These are phyloP conservation scores for Hydrocynus forskahlii DNA, from an alignment of 2,797 vertebrate genomes.

Conservation along the genomic window DNA sequence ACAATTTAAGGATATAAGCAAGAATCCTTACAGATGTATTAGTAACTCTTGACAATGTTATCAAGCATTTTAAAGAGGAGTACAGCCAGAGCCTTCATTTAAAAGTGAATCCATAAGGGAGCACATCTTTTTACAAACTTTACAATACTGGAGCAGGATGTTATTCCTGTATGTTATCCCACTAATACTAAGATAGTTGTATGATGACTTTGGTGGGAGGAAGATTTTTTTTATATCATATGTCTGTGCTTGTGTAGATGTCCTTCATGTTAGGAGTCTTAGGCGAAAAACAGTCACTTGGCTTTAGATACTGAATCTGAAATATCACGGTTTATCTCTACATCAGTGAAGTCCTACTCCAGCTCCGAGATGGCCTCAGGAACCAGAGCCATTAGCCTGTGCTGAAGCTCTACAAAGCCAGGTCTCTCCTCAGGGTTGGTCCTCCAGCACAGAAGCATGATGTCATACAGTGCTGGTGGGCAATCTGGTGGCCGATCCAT, in stretches of 20 bases:
- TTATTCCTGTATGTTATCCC: background rate
- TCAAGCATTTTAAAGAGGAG: background rate
- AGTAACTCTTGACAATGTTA: background rate
- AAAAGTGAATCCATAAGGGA: background rate
- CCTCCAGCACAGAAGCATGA: slow-evolving; percentile 66
- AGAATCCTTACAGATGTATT: background rate
- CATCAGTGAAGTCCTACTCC: slow-evolving; percentile 19
- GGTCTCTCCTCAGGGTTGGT: slow-evolving; percentile 53
- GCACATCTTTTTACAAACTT: background rate
- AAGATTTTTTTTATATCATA: background rate
- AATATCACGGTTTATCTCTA: background rate
- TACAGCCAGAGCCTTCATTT: background rate
- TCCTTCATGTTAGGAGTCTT: background rate
- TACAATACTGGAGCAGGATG: background rate
- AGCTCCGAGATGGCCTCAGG: slow-evolving; percentile 43
- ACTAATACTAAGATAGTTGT: background rate
- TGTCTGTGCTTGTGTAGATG: background rate
- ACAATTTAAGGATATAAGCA: background rate
- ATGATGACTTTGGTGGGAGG: background rate
- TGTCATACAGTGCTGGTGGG: slow-evolving; percentile 52
- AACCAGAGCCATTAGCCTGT: slow-evolving; percentile 49
- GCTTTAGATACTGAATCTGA: background rate
- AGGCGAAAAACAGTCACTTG: background rate
- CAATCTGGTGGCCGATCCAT: slow-evolving; percentile 54
- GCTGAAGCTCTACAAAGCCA: slow-evolving; percentile 54